Conservation (phyloP, 2,888 invertebrate species). For the Corbicula japonica region DNA sequence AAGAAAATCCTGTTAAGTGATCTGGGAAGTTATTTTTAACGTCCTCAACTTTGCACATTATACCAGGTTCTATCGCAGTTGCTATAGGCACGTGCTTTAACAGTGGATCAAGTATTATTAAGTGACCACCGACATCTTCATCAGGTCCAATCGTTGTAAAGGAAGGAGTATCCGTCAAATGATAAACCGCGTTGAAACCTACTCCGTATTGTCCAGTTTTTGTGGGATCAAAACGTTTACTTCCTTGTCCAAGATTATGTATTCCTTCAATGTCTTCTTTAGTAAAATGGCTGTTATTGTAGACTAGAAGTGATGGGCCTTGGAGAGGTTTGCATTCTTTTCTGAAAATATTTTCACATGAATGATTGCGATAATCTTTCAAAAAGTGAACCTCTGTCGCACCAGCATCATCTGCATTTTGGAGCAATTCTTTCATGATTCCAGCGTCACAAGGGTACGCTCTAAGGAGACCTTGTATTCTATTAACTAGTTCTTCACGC, state of each 20-base stretch:
- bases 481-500: no score
- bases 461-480: no score
- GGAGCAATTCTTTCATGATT: no score
- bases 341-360: conserved; percentile 41
- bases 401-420: no score
- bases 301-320: conserved; percentile 79
- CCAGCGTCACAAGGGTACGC: no score
- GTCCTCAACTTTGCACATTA: conserved; percentile 47
- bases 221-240: conserved; percentile 74
- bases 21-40: conserved; percentile 53
- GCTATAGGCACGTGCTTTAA: conserved; percentile 74
- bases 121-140: conserved; percentile 66
- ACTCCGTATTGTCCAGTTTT: conserved; percentile 81
- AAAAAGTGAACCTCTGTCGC: conserved; percentile 81
- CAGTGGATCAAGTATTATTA: conserved; percentile 83
- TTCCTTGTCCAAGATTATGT: conserved; percentile 76
- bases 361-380: conserved; percentile 70
- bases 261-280: conserved; percentile 75
- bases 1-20: conserved; percentile 57
- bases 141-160: conserved; percentile 70
- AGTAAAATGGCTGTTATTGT: conserved; percentile 74
- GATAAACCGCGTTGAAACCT: conserved; percentile 81
- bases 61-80: conserved; percentile 52
- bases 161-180: conserved; percentile 79
- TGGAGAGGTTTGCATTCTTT: conserved; percentile 73